A percentile compares a stretch with the other conserved stretches of the same genome.
Evolutionary conservation across 2,888 invertebrate species (phyloP).

Genomic region (Lasioglossum calceatum): DNA sequence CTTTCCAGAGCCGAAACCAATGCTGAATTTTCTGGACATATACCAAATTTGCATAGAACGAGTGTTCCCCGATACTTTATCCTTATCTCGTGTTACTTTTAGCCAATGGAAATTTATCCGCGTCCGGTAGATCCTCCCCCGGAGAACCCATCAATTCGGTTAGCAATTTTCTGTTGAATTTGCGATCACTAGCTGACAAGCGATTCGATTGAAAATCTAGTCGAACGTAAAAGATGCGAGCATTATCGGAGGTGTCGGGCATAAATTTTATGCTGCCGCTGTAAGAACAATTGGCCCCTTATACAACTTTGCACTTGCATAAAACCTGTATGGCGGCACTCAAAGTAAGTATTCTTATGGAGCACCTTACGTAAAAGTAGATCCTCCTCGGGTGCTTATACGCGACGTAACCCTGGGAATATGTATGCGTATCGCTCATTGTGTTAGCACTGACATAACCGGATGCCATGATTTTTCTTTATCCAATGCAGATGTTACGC

Average conservation of each 20-base stretch:
- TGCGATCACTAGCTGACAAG: slow-evolving; percentile 47
- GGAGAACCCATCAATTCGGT: slow-evolving; percentile 32
- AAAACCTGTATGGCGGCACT: slow-evolving; percentile 51
- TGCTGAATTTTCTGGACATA: background rate
- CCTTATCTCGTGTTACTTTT: background rate
- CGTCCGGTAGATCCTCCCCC: background rate
- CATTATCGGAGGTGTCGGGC: slow-evolving; percentile 57
- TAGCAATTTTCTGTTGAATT: slow-evolving; percentile 55
- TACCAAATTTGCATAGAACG: background rate
- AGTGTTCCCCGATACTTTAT: slow-evolving; percentile 16
- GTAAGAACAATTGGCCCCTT: slow-evolving; percentile 49
- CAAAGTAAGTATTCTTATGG: slow-evolving; percentile 50
- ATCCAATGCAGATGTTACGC: background rate
- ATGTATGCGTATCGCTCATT: background rate
- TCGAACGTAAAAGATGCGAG: slow-evolving; percentile 61
- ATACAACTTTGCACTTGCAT: slow-evolving; percentile 62
- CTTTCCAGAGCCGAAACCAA: background rate
- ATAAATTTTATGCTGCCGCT: slow-evolving; percentile 68
- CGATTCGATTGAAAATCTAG: slow-evolving; percentile 40
- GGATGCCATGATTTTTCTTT: background rate
- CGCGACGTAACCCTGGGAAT: background rate
- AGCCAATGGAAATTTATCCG: slow-evolving; percentile 14
- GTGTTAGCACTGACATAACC: background rate
- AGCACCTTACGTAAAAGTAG: slow-evolving; percentile 39
- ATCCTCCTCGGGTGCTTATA: slow-evolving; percentile 19